Conservation (phyloP, 2,888 invertebrate species). For the Platerodrilus igneus region DNA sequence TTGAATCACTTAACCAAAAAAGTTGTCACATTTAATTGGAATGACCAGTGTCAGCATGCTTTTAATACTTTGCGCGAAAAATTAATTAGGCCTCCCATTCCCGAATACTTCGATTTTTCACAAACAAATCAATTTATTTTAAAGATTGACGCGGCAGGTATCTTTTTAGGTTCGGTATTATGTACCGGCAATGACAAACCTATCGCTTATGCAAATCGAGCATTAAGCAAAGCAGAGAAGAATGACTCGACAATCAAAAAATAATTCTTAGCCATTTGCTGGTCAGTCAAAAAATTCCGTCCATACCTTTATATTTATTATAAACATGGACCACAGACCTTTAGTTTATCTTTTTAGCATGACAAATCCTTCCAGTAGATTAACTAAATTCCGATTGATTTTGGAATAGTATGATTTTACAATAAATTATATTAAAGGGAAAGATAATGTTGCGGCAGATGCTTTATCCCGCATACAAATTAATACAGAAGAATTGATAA, state of each 20-base stretch:
- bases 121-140: conserved; percentile 10
- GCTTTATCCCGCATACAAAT: conserved; percentile 9
- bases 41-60: neutral
- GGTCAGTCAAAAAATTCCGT: conserved; percentile 29
- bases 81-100: conserved; percentile 7
- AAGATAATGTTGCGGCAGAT: conserved; percentile 21
- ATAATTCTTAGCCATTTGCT: conserved; percentile 28
- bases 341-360: conserved; percentile 27
- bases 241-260: conserved; percentile 29
- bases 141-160: conserved; percentile 10
- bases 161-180: conserved; percentile 12
- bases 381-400: conserved; percentile 30
- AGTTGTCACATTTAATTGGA: conserved; percentile 8
- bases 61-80: conserved; percentile 5
- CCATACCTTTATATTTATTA: conserved; percentile 25
- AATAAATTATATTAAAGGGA: conserved; percentile 27
- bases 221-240: conserved; percentile 27
- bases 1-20: conserved; percentile 24
- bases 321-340: conserved; percentile 29
- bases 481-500: conserved; percentile 1
- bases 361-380: conserved; percentile 29
- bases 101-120: conserved; percentile 15
- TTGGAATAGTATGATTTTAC: conserved; percentile 29
- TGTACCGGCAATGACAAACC: conserved; percentile 9
- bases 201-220: conserved; percentile 16